These are phyloP conservation scores for Agrenia bidenticulata DNA, from an alignment of 2,888 invertebrate genomes.

Conservation along the genomic window DNA sequence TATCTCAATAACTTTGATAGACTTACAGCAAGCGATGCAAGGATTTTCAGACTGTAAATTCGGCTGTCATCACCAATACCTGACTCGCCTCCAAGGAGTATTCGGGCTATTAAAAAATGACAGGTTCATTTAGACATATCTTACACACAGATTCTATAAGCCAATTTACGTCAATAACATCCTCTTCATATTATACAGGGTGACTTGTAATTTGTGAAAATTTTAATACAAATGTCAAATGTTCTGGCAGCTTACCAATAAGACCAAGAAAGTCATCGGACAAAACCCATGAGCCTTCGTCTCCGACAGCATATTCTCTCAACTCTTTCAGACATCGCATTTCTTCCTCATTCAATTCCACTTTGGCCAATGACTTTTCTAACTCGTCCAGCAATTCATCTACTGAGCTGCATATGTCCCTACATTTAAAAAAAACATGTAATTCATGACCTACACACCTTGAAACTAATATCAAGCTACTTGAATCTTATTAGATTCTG, in stretches of 20 bases:
- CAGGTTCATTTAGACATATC: no score
- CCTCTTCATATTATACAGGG: neutral
- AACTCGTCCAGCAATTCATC: conserved; percentile 73
- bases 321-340: conserved; percentile 76
- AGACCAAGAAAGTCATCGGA: conserved; percentile 83
- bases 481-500: neutral
- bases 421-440: conserved; percentile 24
- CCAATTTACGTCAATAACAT: neutral
- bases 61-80: conserved; percentile 61
- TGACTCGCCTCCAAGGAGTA: conserved; percentile 48
- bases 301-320: conserved; percentile 81
- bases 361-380: conserved; percentile 65
- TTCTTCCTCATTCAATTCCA: conserved; percentile 73
- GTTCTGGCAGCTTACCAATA: conserved; percentile 63
- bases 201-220: neutral
- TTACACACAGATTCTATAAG: no score
- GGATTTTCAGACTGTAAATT: conserved; percentile 68
- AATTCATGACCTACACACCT: neutral
- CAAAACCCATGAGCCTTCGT: conserved; percentile 89
- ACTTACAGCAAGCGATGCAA: conserved; percentile 71
- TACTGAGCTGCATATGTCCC: conserved; percentile 54
- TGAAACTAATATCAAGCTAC: neutral
- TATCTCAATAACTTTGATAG: neutral
- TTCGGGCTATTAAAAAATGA: conserved; percentile 45
- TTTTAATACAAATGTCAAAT: neutral